Base-by-base conservation (phyloP, 37 sponge, comb jelly and placozoan species). In the Aphrocallistes beatrix region DNA sequence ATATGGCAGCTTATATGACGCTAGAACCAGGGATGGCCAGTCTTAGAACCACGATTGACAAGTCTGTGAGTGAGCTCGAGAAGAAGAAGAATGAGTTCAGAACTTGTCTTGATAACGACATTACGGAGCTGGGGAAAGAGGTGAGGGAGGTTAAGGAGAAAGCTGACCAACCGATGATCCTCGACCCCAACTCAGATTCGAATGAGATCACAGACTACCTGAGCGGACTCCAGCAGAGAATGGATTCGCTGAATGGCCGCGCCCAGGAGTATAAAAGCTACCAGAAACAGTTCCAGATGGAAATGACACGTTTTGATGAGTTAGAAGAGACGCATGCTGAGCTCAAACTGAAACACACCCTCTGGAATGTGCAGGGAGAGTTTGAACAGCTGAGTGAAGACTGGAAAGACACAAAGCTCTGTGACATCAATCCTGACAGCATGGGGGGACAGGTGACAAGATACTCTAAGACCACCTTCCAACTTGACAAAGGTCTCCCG, bases 221-320 rank as follows among this genome's bases (percentile, higher is more conserved):
- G 0, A 51, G 82, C 6, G 90, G 81, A 0, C 88, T 94, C 30
- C 84, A 89, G 23, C 40, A 75, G 0, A 93, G 47, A 38, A 89
- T 95, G 85, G 88, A 93, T 32, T 88, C 37, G 0, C 91, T 97
- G 30, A 92, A 97, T 36, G 87, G 92, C 87, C 91, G 88, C 51
- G 99, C 99, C 19, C 85, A 87, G 39, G 84, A 90, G 81, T 97
- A 92, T 87, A 93, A 90, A 82, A 51, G 87, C 1, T 90, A 97
- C 86, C 99, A 97, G 91, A 97, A 97, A 85, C 90, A 90, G 50
- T 94, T 97, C 88, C 85, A 96, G 92, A 93, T 97, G 51, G 98
- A 97, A 37, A 92, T 97, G 86, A 94, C 98, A n/a, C 38, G 87
- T 51, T 97, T 93, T 93, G 95, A 93, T 50, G 95, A 92, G 30